Evolutionary conservation across 2,888 invertebrate genomes (phyloP).

Genomic region (Brenthis ino): DNA sequence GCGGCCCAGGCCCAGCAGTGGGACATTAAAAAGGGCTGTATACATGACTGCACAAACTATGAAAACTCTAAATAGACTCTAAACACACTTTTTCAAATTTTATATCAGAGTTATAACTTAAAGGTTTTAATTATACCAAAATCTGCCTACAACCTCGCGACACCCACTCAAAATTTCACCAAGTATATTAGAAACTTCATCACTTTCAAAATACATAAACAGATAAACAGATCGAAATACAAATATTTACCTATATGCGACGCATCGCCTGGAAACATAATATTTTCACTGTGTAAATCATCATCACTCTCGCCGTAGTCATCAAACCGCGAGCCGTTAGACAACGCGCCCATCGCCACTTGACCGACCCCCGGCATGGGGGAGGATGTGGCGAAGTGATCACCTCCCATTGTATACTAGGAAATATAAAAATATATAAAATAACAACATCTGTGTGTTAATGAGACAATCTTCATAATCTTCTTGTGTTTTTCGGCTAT

Average conservation of each 20-base stretch:
- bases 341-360: slow-evolving; percentile 80
- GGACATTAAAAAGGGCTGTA: too few species aligned
- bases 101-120: too few species aligned
- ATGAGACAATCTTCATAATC: too few species aligned
- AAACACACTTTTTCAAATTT: too few species aligned
- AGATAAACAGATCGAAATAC: neutral
- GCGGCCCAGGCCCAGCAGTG: too few species aligned
- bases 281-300: slow-evolving; percentile 92
- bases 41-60: too few species aligned
- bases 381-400: slow-evolving; percentile 76
- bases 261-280: slow-evolving; percentile 89
- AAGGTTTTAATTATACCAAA: too few species aligned
- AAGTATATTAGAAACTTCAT: neutral
- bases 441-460: neutral
- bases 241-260: slow-evolving; percentile 78
- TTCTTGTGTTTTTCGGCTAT: too few species aligned
- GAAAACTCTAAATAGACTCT: too few species aligned
- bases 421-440: neutral
- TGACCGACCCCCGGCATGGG: slow-evolving; percentile 66
- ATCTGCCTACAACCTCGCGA: too few species aligned
- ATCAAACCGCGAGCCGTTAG: slow-evolving; percentile 87
- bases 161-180: neutral
- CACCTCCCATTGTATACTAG: slow-evolving; percentile 59
- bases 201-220: neutral
- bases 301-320: slow-evolving; percentile 95